Evolutionary conservation across 2,797 vertebrate genomes (phyloP).

Genomic region (Pangasius macronema): DNA sequence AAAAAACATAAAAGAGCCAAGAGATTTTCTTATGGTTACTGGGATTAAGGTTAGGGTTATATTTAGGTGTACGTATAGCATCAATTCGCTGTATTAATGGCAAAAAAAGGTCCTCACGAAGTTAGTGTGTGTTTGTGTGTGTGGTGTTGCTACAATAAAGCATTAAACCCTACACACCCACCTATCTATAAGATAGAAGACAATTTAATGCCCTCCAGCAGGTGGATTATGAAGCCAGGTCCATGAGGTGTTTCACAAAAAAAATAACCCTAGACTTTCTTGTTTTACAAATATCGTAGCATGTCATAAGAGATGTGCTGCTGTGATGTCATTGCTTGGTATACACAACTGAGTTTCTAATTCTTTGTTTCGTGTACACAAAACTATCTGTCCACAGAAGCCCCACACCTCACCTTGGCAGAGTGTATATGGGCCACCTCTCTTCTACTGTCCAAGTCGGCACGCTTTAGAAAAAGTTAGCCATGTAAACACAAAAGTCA

Average conservation of each 20-base stretch:
- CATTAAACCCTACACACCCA: not conserved
- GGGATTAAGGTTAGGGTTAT: not conserved
- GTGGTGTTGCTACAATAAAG: not conserved
- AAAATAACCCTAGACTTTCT: not conserved
- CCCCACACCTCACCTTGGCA: not conserved
- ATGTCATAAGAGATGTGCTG: not conserved
- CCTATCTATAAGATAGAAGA: not conserved
- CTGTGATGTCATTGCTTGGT: not conserved
- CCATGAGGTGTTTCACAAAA: not conserved
- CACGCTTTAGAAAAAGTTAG: not conserved
- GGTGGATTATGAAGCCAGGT: not conserved
- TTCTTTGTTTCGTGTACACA: conserved; percentile 24
- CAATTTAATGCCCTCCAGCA: not conserved
- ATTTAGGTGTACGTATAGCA: not conserved
- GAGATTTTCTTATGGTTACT: not conserved
- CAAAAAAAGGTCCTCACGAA: not conserved
- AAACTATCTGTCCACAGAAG: not conserved
- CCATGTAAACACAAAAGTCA: conserved; percentile 1
- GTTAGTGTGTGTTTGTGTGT: not conserved
- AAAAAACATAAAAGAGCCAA: not conserved
- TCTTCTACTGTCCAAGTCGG: not conserved
- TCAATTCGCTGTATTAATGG: not conserved
- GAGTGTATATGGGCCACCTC: not conserved
- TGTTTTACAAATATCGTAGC: not conserved
- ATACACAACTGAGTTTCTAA: not conserved